Conservation (phyloP, 2,113 vertebrate genomes). For the Phasianus colchicus region DNA sequence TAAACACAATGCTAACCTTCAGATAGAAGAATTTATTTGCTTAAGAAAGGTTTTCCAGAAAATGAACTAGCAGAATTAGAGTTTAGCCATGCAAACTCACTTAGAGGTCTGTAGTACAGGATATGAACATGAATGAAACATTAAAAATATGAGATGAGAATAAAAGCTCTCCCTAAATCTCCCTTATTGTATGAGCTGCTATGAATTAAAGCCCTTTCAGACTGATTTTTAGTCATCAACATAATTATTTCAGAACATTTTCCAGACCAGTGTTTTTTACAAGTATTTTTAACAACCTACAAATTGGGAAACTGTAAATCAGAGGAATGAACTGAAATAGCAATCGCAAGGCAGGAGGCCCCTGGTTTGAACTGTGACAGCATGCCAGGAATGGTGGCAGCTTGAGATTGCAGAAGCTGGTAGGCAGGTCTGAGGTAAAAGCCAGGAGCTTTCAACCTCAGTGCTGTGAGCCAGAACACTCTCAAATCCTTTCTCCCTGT, state of each 20-base stretch:
- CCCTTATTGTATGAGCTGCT: constrained; percentile 69
- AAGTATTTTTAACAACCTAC: constrained; percentile 77
- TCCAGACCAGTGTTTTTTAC: constrained; percentile 72
- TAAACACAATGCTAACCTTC: constrained; percentile 35
- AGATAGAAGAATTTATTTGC: constrained; percentile 34
- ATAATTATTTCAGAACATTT: constrained; percentile 72
- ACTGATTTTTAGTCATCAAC: constrained; percentile 69
- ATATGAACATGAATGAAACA: constrained; percentile 70
- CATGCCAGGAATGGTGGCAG: neutral
- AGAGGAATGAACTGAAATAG: constrained; percentile 70
- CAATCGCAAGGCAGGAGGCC: constrained; percentile 60
- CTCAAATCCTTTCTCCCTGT: neutral
- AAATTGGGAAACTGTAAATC: constrained; percentile 76
- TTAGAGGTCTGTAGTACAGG: constrained; percentile 63
- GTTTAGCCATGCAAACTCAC: constrained; percentile 51
- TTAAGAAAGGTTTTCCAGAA: constrained; percentile 44
- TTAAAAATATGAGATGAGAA: constrained; percentile 56
- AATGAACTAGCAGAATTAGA: constrained; percentile 38
- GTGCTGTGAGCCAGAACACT: neutral
- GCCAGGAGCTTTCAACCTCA: neutral
- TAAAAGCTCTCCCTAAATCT: constrained; percentile 65
- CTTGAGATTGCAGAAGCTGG: neutral
- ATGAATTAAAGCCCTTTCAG: constrained; percentile 70
- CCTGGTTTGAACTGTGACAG: constrained; percentile 31
- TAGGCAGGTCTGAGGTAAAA: neutral